phyloP scores from a whole-genome alignment of 1,140 invertebrate genomes.

The Solenopsis fugax region DNA sequence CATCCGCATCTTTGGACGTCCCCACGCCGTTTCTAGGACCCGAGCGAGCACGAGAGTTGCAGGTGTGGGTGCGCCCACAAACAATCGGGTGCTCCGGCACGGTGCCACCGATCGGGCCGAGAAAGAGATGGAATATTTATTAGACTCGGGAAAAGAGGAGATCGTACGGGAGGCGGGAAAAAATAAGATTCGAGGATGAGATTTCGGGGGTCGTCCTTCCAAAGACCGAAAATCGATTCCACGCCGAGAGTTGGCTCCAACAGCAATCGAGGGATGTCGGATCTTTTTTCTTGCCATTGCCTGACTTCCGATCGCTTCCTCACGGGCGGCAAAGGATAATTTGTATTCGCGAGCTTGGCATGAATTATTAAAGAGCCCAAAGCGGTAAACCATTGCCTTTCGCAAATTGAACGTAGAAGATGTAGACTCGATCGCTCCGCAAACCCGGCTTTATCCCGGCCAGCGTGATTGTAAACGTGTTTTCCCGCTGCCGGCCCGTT shows the following conservation, averaged over 20 bases:
- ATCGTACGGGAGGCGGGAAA: background rate
- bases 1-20: background rate
- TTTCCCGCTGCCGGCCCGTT: conserved; percentile 4
- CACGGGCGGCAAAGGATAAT: background rate
- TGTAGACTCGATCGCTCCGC: conserved; percentile 16
- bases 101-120: background rate
- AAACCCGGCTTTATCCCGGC: conserved; percentile 21
- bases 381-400: conserved; percentile 14
- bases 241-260: background rate
- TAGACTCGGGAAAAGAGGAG: background rate
- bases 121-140: conserved; percentile 51
- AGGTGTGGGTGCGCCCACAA: conserved; percentile 12
- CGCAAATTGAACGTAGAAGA: conserved; percentile 44
- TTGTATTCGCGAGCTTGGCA: conserved; percentile 17
- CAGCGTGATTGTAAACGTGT: conserved; percentile 49
- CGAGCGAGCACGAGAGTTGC: background rate
- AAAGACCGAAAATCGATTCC: background rate
- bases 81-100: conserved; percentile 3
- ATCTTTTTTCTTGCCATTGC: background rate
- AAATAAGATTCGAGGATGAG: conserved; percentile 22
- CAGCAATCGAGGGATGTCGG: conserved; percentile 4
- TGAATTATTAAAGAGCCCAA: conserved; percentile 29
- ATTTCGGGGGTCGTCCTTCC: conserved; percentile 11
- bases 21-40: background rate
- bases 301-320: conserved; percentile 7